Base-by-base conservation (phyloP, 2,888 invertebrate species). In the Synanthedon formicaeformis region DNA sequence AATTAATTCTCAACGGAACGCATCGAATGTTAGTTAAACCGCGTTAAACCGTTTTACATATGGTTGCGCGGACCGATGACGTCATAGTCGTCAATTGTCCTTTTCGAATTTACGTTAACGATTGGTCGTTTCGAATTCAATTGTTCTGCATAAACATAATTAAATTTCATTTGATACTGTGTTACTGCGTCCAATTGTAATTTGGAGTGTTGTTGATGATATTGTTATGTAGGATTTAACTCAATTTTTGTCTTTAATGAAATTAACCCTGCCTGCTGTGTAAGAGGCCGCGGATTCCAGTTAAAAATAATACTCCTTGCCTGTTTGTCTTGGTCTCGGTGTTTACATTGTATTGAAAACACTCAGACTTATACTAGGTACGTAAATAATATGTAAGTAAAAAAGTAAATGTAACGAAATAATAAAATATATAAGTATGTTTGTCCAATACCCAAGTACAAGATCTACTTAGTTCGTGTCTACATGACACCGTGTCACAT, bases 1-100 rank as follows among this genome's bases (percentile, higher is more conserved):
- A 78, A 81, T 81, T 78, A 75, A 83, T 78, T 75, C 78, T 68
- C 76, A 48, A 58, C 14, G 60, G 69, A 69, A 66, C 58, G 53
- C 55, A 55, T 56, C 55, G 60, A 62, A 59, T 67, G 67, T 66
- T 71, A 67, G 73, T 64, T 66, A 65, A 69, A 71, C 69, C 67
- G 71, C 72, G 73, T 64, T 66, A 65, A 69, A 71, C 69, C 67
- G 71, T 73, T 71, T 71, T 67, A 67, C 66, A 45, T 12, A 45
- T 8, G 45, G 45, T 45, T 45, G 45, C 45, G 45, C 45, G 14
- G n/a, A 8, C 14, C 45, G 14, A 45, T 34, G 34, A 34, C 34
- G 45, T 45, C 14, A 14, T 13, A 34, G 45, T 13, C 45, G 45
- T 45, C 45, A 45, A 45, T 45, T 13, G 45, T 45, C 45, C 13